Conservation (phyloP, 2,113 vertebrate species). For the Condylura cristata region DNA sequence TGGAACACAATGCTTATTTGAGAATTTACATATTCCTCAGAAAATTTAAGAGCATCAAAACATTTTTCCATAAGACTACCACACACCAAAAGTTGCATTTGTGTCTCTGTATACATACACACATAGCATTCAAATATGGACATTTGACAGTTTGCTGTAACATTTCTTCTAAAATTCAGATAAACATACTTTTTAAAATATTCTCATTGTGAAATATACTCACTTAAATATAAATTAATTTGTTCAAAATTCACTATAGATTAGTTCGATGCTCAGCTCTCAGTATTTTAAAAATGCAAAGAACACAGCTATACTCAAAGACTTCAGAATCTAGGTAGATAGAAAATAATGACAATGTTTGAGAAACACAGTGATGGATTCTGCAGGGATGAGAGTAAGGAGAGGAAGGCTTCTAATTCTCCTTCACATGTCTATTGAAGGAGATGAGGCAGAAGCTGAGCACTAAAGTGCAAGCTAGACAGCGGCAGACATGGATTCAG, state of each 20-base stretch:
- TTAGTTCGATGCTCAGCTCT: not conserved
- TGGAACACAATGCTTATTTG: constrained; percentile 43
- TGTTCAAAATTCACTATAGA: not conserved
- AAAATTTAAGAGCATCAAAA: constrained; percentile 37
- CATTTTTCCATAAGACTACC: not conserved
- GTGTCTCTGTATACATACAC: not conserved
- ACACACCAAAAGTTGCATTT: not conserved
- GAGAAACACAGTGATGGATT: not conserved
- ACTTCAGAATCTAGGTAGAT: not conserved
- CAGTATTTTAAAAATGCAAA: constrained; percentile 40
- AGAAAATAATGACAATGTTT: not conserved
- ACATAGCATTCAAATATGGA: not conserved
- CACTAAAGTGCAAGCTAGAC: not conserved
- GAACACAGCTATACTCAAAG: not conserved
- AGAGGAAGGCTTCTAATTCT: not conserved
- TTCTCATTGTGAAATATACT: constrained; percentile 22
- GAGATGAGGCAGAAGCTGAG: not conserved
- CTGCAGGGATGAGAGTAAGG: not conserved
- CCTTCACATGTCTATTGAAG: not conserved
- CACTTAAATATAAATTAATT: constrained; percentile 26
- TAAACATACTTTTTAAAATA: constrained; percentile 16
- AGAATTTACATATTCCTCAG: constrained; percentile 22
- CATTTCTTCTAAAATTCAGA: constrained; percentile 39
- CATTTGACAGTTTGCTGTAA: constrained; percentile 15
- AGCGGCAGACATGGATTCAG: not conserved